These are phyloP conservation scores for Drymonia ruficornis DNA, from an alignment of 2,888 invertebrate species.

Conservation along the genomic window DNA sequence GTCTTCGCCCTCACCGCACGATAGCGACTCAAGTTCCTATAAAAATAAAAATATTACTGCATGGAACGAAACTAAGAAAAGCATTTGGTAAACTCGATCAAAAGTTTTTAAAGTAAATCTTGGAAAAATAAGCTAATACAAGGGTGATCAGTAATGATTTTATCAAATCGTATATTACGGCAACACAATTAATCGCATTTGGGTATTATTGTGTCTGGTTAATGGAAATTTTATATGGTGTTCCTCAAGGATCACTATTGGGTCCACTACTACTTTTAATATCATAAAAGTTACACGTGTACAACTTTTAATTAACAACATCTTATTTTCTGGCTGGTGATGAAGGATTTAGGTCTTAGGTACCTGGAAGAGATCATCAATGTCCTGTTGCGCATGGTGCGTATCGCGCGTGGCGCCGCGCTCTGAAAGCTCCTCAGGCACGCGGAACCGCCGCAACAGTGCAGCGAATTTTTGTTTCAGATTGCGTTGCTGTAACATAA, in stretches of 20 bases:
- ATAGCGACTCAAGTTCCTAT: slow-evolving; percentile 96
- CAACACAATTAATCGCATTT: not conserved
- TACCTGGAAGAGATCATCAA: slow-evolving; percentile 94
- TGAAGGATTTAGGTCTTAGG: no score
- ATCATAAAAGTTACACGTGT: no score
- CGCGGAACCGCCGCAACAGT: slow-evolving; percentile 95
- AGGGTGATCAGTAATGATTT: no score
- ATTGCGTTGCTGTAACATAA: slow-evolving; percentile 91
- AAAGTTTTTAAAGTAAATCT: not conserved
- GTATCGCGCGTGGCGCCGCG: slow-evolving; percentile 86
- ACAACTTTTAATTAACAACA: no score
- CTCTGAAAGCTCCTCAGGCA: slow-evolving; percentile 94
- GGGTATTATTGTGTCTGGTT: not conserved
- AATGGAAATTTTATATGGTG: not conserved
- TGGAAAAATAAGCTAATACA: not conserved
- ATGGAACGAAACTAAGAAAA: slow-evolving; percentile 1
- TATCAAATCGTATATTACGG: no score
- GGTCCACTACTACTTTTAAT: not conserved
- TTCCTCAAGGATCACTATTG: slow-evolving; percentile 1
- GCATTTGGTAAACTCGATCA: not conserved
- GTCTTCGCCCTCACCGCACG: slow-evolving; percentile 92
- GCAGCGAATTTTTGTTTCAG: slow-evolving; percentile 99
- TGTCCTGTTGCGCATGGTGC: slow-evolving; percentile 93
- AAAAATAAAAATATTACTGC: not conserved
- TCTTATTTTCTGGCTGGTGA: no score